Percentiles rank a stretch among this genome's conserved stretches.
phyloP scores from a whole-genome alignment of 1,140 invertebrate species.

The Bacillus rossius region DNA sequence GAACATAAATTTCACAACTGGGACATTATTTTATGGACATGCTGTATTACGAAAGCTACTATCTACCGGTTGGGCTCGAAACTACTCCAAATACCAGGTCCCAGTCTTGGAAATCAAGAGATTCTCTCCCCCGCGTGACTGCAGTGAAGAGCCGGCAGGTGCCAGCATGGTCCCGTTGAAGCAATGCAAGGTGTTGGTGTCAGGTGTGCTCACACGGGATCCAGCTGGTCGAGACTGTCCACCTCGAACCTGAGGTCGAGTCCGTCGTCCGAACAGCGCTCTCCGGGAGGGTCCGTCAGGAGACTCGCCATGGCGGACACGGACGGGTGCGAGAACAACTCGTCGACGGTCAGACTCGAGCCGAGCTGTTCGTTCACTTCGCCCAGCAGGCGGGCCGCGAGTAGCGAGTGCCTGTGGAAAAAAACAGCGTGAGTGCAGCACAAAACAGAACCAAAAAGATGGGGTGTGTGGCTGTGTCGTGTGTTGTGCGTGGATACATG shows the following conservation, averaged over 20 bases:
- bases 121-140: too few species aligned
- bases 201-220: constrained; percentile 12
- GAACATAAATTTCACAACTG: too few species aligned
- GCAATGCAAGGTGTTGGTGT: too few species aligned
- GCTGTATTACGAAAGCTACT: too few species aligned
- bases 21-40: too few species aligned
- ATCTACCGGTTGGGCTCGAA: too few species aligned
- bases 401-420: constrained; percentile 43
- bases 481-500: too few species aligned
- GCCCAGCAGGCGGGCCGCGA: constrained; percentile 43
- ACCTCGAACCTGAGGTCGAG: constrained; percentile 11
- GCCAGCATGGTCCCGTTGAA: too few species aligned
- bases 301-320: constrained; percentile 20
- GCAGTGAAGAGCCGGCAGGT: too few species aligned
- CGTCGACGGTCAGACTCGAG: constrained; percentile 8
- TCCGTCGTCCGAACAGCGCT: background rate
- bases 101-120: too few species aligned
- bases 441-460: background rate
- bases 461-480: too few species aligned
- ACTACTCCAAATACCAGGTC: too few species aligned
- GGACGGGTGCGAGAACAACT: constrained; percentile 25
- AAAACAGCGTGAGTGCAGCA: constrained; percentile 10
- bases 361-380: constrained; percentile 32
- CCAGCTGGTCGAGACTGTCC: constrained; percentile 9
- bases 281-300: constrained; percentile 6